These are phyloP conservation scores for Strigops habroptila DNA, from an alignment of 2,113 vertebrate genomes.

Conservation along the genomic window DNA sequence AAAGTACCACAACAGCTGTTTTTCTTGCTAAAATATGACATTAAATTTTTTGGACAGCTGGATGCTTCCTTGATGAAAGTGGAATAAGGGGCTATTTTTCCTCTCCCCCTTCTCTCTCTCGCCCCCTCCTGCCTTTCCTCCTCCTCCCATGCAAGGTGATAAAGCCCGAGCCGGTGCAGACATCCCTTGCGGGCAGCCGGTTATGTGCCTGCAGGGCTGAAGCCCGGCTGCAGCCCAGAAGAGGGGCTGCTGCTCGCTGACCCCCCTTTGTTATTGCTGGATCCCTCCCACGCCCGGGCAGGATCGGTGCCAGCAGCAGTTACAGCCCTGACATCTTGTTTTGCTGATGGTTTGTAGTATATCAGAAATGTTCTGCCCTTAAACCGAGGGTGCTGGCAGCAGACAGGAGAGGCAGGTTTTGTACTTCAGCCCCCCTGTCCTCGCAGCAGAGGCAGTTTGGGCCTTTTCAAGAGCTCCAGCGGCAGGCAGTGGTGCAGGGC, in stretches of 20 bases:
- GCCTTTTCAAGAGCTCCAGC: background rate
- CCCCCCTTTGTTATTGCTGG: conserved; percentile 17
- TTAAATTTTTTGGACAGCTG: conserved; percentile 38
- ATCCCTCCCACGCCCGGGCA: background rate
- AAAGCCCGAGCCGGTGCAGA: background rate
- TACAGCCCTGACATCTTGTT: conserved; percentile 53
- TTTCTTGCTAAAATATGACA: conserved; percentile 54
- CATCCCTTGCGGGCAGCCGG: background rate
- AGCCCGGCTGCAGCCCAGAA: background rate
- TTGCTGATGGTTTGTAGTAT: conserved; percentile 9
- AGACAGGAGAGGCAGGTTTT: fast-evolving
- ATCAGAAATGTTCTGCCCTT: background rate
- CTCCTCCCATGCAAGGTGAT: background rate
- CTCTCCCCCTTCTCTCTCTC: background rate
- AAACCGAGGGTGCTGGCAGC: fast-evolving
- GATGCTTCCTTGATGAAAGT: conserved; percentile 48
- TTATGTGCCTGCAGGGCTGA: background rate
- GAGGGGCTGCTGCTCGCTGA: conserved; percentile 7
- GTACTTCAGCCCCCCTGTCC: background rate
- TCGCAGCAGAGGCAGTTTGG: background rate
- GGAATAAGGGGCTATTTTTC: conserved; percentile 10
- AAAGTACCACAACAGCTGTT: conserved; percentile 49
- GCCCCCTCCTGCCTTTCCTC: background rate
- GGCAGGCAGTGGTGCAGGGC: background rate
- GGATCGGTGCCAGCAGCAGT: background rate